Base-by-base conservation (phyloP, 2,113 vertebrate genomes). In the Colinus virginianus region DNA sequence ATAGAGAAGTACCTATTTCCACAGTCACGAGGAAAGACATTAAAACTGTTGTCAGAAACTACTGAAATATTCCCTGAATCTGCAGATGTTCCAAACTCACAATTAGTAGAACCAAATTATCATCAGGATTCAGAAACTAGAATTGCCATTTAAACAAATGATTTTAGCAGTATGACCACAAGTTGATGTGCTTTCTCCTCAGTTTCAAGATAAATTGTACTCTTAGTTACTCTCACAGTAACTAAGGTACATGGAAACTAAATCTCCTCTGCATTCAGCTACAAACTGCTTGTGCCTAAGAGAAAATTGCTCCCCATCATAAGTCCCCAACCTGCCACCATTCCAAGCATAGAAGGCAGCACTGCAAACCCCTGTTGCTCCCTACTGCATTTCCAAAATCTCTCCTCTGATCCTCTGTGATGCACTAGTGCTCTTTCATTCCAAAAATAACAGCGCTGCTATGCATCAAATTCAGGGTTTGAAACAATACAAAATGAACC, bases 401-500 rank as follows among this genome's bases (percentile, higher is more conserved):
- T 81, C 72, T 74, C 56, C 28, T 42, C 22, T 70, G 56, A 91
- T 90, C 82, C 95, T 91, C 61, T 63, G 83, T 69, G 78, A 64
- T 45, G 34, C 66, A 67, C 23, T 43, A 25, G 42, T 91, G 68
- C 34, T 90, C 63, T 69, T 49, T 83, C 82, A 84, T 56, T 76
- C 64, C 79, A 88, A 91, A 95, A 90, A 91, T 91, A 91, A 88
- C 66, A 70, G 36, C 75, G 66, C 10, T 49, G 66, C 45, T 89
- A 74, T 53, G 78, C 77, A 91, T 85, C 79, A 91, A 36, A 93
- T 86, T 86, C 78, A 64, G 40, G 72, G 80, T 81, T 83, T 88
- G 62, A 90, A 93, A 94, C 46, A 93, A 91, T 81, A 67, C 51
- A 86, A 93, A 86, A 78, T 71, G 26, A 90, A 86, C 25, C 67